Percentiles rank a stretch among this genome's conserved stretches.
These are phyloP conservation scores for Nasalis larvatus DNA, from an alignment of 2,113 vertebrate genomes.

Conservation along the genomic window DNA sequence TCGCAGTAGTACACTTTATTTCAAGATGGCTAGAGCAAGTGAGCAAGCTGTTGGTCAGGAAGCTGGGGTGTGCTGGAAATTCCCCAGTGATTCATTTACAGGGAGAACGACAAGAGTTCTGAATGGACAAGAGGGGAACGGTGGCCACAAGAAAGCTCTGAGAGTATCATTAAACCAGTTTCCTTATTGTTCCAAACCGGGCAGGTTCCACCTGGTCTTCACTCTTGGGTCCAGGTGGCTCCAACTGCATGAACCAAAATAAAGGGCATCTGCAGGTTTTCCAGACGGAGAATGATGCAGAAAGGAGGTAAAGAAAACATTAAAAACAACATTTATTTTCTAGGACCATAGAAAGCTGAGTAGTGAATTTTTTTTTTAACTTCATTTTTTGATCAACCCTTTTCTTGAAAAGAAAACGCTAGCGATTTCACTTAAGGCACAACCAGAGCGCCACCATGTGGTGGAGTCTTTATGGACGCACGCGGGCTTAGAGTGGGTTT, in stretches of 20 bases:
- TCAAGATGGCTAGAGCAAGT: neutral
- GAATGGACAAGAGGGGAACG: neutral
- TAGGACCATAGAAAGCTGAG: neutral
- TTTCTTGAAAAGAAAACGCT: conserved; percentile 36
- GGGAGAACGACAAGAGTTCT: neutral
- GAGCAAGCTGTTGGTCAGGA: neutral
- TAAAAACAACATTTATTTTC: neutral
- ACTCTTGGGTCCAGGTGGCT: neutral
- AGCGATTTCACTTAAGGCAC: conserved; percentile 60
- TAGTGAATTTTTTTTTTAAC: neutral
- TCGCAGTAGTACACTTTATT: neutral
- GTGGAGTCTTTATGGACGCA: conserved; percentile 29
- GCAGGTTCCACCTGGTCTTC: neutral
- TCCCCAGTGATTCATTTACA: neutral
- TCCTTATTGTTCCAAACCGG: neutral
- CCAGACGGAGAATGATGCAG: neutral
- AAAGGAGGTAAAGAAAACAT: neutral
- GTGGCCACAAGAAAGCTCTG: neutral
- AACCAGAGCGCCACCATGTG: conserved; percentile 80
- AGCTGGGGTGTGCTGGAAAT: neutral
- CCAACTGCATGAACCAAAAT: neutral
- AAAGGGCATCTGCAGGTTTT: neutral
- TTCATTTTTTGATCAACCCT: conserved; percentile 19
- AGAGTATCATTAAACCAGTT: neutral
- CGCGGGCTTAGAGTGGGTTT: neutral